phyloP scores from a whole-genome alignment of 2,888 invertebrate genomes.

The Pedicia rivosa region DNA sequence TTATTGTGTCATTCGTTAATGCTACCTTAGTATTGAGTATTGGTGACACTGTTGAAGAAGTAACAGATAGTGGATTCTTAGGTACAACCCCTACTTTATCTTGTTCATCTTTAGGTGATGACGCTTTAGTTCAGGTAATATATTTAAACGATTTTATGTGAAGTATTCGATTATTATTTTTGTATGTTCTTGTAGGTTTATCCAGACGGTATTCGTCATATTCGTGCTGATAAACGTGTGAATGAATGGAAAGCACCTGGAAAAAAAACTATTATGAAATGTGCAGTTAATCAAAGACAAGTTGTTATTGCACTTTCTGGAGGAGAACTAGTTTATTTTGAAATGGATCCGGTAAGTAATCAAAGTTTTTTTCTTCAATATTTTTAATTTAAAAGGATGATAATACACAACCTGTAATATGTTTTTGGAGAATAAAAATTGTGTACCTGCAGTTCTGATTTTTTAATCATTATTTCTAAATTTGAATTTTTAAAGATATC shows the following conservation, averaged over 20 bases:
- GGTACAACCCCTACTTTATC: conserved; percentile 98
- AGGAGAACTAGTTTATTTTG: conserved; percentile 96
- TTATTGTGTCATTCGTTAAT: conserved; percentile 96
- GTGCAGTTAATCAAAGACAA: conserved; percentile 96
- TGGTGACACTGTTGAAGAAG: conserved; percentile 99
- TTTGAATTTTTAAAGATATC: not conserved
- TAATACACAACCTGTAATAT: conserved; percentile 17
- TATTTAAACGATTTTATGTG: conserved; percentile 18
- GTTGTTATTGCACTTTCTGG: conserved; percentile 96
- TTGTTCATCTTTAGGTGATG: conserved; percentile 93
- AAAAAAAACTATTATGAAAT: conserved; percentile 91
- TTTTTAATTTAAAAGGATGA: conserved; percentile 1
- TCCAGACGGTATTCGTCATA: conserved; percentile 97
- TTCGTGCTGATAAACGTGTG: conserved; percentile 92
- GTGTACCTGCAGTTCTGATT: conserved; percentile 34
- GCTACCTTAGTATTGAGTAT: conserved; percentile 98
- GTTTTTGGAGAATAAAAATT: conserved; percentile 29
- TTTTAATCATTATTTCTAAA: conserved; percentile 1
- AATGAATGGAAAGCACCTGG: conserved; percentile 99
- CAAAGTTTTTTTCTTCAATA: no score
- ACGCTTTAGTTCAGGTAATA: conserved; percentile 81
- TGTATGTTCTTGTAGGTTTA: conserved; percentile 47
- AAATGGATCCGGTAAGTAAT: conserved; percentile 90
- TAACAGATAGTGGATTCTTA: conserved; percentile 96
- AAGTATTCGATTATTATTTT: not conserved